Percentiles rank a stretch among this genome's conserved stretches.
Conservation (phyloP, 2,113 vertebrate species). For the Rhegmatorhina hoffmannsi region DNA sequence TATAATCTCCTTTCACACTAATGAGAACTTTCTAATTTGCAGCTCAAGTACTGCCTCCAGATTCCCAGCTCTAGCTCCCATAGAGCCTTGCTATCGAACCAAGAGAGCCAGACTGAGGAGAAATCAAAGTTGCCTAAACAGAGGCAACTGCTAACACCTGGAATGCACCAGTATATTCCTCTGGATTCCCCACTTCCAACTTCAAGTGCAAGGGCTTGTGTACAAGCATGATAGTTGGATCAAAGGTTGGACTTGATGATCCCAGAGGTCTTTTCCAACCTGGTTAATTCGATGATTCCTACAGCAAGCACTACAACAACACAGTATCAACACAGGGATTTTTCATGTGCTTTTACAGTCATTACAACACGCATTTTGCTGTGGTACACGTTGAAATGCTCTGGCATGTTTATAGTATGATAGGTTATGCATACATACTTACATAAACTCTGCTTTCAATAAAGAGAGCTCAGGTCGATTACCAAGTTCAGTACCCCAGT, state of each 20-base stretch:
- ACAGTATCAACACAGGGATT: fast-evolving
- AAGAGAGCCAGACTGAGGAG: background rate
- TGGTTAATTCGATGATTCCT: background rate
- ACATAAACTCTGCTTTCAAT: background rate
- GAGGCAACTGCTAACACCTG: background rate
- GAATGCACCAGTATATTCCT: background rate
- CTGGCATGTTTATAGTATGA: background rate
- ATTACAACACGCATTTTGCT: background rate
- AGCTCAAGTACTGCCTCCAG: background rate
- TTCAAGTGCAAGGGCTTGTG: background rate
- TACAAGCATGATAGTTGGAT: background rate
- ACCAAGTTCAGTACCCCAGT: background rate
- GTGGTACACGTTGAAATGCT: background rate
- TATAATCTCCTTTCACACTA: background rate
- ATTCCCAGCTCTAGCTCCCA: background rate
- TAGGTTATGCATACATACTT: background rate
- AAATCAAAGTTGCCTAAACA: background rate
- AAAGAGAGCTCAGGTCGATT: background rate
- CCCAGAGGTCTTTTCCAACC: too few species aligned
- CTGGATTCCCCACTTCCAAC: fast-evolving
- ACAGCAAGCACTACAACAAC: background rate
- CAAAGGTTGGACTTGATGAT: too few species aligned
- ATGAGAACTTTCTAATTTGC: background rate
- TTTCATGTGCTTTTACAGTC: background rate
- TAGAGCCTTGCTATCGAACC: background rate